Evolutionary conservation across 2,113 vertebrate species (phyloP).

Genomic region (Sterna hirundo): DNA sequence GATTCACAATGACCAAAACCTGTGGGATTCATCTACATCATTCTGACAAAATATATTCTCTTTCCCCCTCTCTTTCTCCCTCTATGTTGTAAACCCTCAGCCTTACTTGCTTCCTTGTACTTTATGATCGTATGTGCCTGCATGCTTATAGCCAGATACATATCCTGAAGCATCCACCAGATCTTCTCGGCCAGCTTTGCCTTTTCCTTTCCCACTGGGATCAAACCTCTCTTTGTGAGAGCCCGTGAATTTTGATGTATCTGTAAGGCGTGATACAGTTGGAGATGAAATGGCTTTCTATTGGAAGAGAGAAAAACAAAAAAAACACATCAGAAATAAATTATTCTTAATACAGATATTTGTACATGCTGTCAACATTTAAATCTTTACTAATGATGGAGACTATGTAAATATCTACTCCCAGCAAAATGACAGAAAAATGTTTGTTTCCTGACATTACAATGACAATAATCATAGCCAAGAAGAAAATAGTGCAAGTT

Average conservation of each 20-base stretch:
- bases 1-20: conserved; percentile 52
- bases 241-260: conserved; percentile 92
- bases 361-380: neutral
- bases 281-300: conserved; percentile 92
- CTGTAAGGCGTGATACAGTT: conserved; percentile 92
- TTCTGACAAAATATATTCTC: conserved; percentile 39
- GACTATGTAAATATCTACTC: neutral
- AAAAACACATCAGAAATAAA: neutral
- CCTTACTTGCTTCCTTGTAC: conserved; percentile 82
- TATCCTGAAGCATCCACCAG: conserved; percentile 91
- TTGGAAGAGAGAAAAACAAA: neutral
- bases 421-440: neutral
- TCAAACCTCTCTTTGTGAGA: conserved; percentile 97
- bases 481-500: neutral
- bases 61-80: neutral
- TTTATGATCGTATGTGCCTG: conserved; percentile 94
- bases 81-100: neutral
- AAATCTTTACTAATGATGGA: neutral
- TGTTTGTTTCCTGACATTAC: neutral
- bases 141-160: conserved; percentile 94
- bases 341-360: neutral
- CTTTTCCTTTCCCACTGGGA: conserved; percentile 87
- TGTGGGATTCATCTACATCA: conserved; percentile 44
- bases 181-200: conserved; percentile 92
- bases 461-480: neutral